Evolutionary conservation across 2,113 vertebrate genomes (phyloP).

Genomic region (Salvator merianae): DNA sequence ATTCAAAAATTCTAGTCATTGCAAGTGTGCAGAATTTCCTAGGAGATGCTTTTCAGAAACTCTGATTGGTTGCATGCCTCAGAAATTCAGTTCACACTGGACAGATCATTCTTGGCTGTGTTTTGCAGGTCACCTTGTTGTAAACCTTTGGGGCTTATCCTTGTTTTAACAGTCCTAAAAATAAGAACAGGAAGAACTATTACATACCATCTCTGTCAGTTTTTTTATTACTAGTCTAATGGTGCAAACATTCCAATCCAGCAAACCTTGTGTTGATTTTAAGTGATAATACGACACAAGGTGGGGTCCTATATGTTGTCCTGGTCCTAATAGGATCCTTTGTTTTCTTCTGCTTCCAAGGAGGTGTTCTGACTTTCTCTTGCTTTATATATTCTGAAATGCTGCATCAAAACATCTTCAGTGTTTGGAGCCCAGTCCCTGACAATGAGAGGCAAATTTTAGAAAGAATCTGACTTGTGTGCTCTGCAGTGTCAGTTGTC

Average conservation of each 20-base stretch:
- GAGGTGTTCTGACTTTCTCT: not conserved
- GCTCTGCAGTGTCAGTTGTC: too few species aligned
- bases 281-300: not conserved
- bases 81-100: not conserved
- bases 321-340: not conserved
- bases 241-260: not conserved
- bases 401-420: not conserved
- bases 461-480: too few species aligned
- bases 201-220: not conserved
- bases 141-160: not conserved
- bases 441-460: not conserved
- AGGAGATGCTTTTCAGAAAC: not conserved
- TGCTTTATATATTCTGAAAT: not conserved
- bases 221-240: not conserved
- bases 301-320: not conserved
- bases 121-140: not conserved
- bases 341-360: not conserved
- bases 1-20: not conserved
- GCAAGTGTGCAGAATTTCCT: not conserved
- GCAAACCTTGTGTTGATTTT: not conserved
- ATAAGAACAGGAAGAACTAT: not conserved
- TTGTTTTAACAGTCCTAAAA: not conserved
- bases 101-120: not conserved
- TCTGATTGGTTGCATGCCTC: not conserved
- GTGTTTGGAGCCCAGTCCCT: not conserved